These are phyloP conservation scores for Chrysemys picta DNA, from an alignment of 2,113 vertebrate genomes.

Conservation along the genomic window DNA sequence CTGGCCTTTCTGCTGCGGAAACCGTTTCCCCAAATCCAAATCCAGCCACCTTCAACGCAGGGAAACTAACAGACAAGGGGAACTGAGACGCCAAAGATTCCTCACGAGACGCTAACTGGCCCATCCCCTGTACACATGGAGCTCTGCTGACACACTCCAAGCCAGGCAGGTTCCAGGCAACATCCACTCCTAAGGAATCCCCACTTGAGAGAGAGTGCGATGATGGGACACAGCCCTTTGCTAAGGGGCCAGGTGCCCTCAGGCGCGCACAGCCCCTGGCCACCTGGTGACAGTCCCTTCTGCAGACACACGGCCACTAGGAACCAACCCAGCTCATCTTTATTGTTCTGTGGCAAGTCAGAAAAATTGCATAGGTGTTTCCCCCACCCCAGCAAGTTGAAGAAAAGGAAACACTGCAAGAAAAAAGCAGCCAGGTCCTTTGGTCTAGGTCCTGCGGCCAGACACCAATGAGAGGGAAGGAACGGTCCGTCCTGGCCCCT, in stretches of 20 bases:
- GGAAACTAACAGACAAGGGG: background rate
- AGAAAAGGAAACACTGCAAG: fast-evolving
- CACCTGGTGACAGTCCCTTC: background rate
- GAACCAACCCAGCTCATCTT: fast-evolving
- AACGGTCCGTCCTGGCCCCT: fast-evolving
- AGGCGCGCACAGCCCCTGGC: too few species aligned
- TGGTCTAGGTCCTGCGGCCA: background rate
- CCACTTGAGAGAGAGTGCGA: background rate
- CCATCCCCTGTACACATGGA: background rate
- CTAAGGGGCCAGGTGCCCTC: too few species aligned
- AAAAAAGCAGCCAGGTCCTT: background rate
- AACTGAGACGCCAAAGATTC: background rate
- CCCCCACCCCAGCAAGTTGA: background rate
- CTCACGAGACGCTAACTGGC: background rate
- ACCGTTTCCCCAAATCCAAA: background rate
- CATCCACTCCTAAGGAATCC: background rate
- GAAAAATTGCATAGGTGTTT: fast-evolving
- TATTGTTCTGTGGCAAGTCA: background rate
- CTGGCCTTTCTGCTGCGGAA: fast-evolving
- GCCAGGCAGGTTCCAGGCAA: background rate
- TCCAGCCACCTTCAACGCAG: background rate
- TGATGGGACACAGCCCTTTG: background rate
- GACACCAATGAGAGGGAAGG: fast-evolving
- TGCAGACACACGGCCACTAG: fast-evolving
- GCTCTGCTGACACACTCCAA: background rate